Evolutionary conservation across 2,113 vertebrate species (phyloP), one percentile per base, ranked within the genome.

Genomic region (Cacatua alba): DNA sequence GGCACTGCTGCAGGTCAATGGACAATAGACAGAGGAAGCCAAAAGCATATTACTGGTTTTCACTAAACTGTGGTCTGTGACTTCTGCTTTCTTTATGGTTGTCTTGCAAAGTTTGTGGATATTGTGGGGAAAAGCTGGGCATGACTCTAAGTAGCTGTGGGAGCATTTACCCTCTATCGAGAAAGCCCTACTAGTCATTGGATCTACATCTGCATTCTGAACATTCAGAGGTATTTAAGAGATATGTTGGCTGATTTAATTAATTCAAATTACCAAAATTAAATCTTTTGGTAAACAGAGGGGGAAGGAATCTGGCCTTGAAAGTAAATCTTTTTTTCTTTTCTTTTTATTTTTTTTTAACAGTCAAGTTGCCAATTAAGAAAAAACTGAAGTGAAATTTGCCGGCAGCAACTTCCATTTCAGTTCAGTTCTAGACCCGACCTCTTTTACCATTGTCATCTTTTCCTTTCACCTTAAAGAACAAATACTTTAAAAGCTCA

Each of bases 381-480:
- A 46, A 46, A 67, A 51, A 83, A 23, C 5, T 55, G 24, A 86
- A 83, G 17, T 67, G 11, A 68, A 90, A 64, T 89, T 91, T 68
- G 77, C 88, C 48, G 53, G 29, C 3, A 6, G 88, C 91, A 83
- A 8, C 37, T 93, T 86, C 59, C 43, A 48, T 46, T 86, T 93
- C 67, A 29, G 33, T 64, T 93, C 80, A 51, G 35, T 85, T 91
- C 67, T 83, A 82, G 68, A 93, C 24, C 23, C 0, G 13, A 80
- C 81, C 46, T 68, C 72, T 91, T 89, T 83, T 83, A 69, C 63
- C n/a, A 44, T 60, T 26, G 2, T 63, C 11, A 44, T 81, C 76
- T 81, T 10, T 44, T 88, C 60, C 55, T 81, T 90, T 86, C 79
- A 78, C 71, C 85, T 96, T 86, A 51, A 74, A 83, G 79, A 81